Base-by-base conservation (phyloP, 2,113 vertebrate species). In the Pseudopipra pipra region DNA sequence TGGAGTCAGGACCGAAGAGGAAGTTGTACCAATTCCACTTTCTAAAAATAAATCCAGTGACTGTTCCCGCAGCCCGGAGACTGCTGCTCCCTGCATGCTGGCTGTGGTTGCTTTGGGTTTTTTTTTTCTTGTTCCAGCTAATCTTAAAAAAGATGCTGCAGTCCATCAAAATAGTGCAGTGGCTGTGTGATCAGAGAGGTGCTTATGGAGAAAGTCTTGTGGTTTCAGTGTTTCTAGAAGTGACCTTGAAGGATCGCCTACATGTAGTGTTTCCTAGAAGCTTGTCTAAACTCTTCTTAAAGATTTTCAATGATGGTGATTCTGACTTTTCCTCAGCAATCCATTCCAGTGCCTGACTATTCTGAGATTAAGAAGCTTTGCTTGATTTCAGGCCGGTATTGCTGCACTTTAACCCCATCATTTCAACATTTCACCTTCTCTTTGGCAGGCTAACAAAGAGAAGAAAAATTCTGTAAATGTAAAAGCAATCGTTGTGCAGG, bases 171-270 rank as follows among this genome's bases (percentile, higher is more conserved):
- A 58, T 20, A 20, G 27, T 56, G 47, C 84, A 72, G 77, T 30
- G 28, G 41, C 17, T 74, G 33, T 61, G 49, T 33, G 30, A 27
- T 76, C 62, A 46, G 44, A 24, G 35, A 33, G 0, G 7, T 8
- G 39, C 31, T 56, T 39, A 3, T 41, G 35, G 39, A 88, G 72
- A 58, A 61, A 62, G 54, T n/a, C 52, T 44, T 39, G 65, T 72
- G 88, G 74, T 61, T 89, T 43, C 33, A 27, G 43, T 61, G 52
- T 91, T 87, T 79, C 70, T 75, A 30, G 70, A 44, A 91, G 67
- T 94, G 94, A 95, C 95, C 87, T 95, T 94, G 94, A 85, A 62
- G 82, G 54, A n/a, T 90, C 72, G 70, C 49, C 21, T 46, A 17
- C 15, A 12, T 1, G 0, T 21, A 15, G 30, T 31, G 44, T 79